Base-by-base conservation (phyloP, 2,113 vertebrate species). In the Eulacestoma nigropectus region DNA sequence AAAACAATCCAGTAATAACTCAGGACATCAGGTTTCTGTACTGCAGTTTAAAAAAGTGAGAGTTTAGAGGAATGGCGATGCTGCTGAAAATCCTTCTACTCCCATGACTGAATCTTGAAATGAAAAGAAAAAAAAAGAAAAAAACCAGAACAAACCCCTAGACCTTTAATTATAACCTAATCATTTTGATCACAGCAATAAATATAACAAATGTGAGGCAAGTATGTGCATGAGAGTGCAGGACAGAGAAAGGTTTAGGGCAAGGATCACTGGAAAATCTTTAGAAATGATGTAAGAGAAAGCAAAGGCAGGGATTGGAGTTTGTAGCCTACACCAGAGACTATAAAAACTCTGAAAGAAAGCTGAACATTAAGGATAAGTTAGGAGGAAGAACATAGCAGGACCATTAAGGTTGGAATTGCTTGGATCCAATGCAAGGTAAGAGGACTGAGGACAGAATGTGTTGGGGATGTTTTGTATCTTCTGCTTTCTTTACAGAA, bases 261-360 rank as follows among this genome's bases (percentile, higher is more conserved):
- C 96, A 97, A 97, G 95, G 95, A 97, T 98, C 97, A 97, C 96
- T 98, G 98, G 98, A 98, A 98, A 98, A 98, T 98, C 98, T 97
- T 97, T 97, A 97, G 97, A 98, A 98, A 93, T 98, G 98, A 98
- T 98, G 98, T 98, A 98, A 98, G 97, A 98, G 96, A 97, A 97
- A 98, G 96, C 93, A 94, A 85, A 98, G 96, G 96, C 98, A 98
- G 97, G 97, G 98, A 97, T 93, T 94, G 94, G 97, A 97, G 80
- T 97, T 94, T 96, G 94, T 95, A 64, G 85, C 52, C 57, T 96
- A 77, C 88, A 93, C 57, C 93, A 89, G 78, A 86, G 95, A 89
- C 89, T 97, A 97, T 95, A 97, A 95, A 97, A 96, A 60, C 82
- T 96, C 96, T 83, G 95, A 78, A 85, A 96, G 95, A 52, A 91